Percentiles rank a stretch among this genome's conserved stretches.
Evolutionary conservation across 2,888 invertebrate genomes (phyloP).

Genomic region (Parascotia fuliginaria): DNA sequence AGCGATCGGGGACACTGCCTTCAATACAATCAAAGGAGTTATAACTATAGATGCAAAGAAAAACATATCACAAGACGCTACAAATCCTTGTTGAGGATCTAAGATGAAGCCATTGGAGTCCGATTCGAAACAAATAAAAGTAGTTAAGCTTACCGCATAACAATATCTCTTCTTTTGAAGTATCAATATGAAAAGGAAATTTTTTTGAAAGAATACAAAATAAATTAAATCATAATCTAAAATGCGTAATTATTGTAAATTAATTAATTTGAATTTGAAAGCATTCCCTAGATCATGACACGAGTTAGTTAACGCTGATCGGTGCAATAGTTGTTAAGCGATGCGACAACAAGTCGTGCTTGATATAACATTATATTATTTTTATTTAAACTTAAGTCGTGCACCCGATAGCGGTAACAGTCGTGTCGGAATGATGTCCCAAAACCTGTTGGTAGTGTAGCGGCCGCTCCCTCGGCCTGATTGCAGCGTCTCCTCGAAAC

Average conservation of each 20-base stretch:
- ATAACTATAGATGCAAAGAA: conserved; percentile 67
- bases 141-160: conserved; percentile 71
- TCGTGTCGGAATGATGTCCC: conserved; percentile 72
- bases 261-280: conserved; percentile 52
- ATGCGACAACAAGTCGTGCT: conserved; percentile 7
- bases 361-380: not conserved
- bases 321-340: conserved; percentile 29
- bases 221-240: conserved; percentile 58
- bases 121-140: conserved; percentile 58
- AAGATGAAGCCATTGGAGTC: conserved; percentile 65
- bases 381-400: no score
- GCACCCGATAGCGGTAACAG: conserved; percentile 56
- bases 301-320: conserved; percentile 64
- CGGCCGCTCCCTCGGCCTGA: conserved; percentile 85
- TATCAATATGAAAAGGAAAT: conserved; percentile 59
- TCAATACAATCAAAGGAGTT: conserved; percentile 84
- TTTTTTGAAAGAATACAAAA: conserved; percentile 57
- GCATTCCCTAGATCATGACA: conserved; percentile 65
- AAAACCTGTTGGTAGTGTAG: conserved; percentile 79
- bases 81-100: conserved; percentile 63
- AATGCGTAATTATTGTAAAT: conserved; percentile 63
- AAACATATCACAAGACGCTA: conserved; percentile 70
- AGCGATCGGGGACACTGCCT: conserved; percentile 86
- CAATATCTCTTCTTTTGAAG: conserved; percentile 63
- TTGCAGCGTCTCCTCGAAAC: conserved; percentile 84